Percentiles rank a stretch among this genome's conserved stretches.
These are phyloP conservation scores for Echinarachnius parma DNA, from an alignment of 53 echinoderm and acorn worm genomes.

Conservation along the genomic window DNA sequence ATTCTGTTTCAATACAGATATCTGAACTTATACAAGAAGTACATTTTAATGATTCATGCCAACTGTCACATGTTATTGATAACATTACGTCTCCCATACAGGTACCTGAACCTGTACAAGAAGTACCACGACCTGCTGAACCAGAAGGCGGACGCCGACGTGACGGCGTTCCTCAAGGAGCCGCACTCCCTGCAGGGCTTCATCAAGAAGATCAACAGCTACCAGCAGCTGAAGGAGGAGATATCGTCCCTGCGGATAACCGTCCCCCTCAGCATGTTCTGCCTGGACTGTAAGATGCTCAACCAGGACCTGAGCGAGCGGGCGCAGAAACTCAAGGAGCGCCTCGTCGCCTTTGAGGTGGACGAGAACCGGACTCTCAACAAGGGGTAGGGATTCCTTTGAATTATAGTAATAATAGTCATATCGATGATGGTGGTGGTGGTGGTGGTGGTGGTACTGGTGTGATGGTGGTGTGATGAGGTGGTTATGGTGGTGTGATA, in stretches of 20 bases:
- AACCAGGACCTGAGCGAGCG: constrained; percentile 81
- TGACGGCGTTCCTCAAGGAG: constrained; percentile 93
- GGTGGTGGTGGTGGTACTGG: background rate
- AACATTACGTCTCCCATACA: background rate
- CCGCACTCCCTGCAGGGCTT: constrained; percentile 89
- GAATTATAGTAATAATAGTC: background rate
- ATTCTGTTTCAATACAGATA: too few species aligned
- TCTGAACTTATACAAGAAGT: too few species aligned
- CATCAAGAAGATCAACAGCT: constrained; percentile 87
- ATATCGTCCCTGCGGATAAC: constrained; percentile 91
- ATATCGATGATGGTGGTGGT: background rate
- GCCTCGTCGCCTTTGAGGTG: constrained; percentile 84
- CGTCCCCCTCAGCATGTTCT: constrained; percentile 99
- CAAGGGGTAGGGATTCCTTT: constrained; percentile 67
- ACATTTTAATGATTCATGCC: too few species aligned
- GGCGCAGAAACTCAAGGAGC: constrained; percentile 96
- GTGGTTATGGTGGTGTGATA: background rate
- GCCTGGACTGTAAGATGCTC: constrained; percentile 83
- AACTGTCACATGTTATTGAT: background rate
- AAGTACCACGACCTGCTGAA: constrained; percentile 96
- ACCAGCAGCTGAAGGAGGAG: constrained; percentile 94
- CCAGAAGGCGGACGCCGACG: constrained; percentile 96
- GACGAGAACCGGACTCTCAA: constrained; percentile 91
- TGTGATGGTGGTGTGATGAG: background rate
- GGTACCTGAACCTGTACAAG: constrained; percentile 98